These are phyloP conservation scores for Metalampra italica DNA, from an alignment of 2,888 invertebrate species.

Conservation along the genomic window DNA sequence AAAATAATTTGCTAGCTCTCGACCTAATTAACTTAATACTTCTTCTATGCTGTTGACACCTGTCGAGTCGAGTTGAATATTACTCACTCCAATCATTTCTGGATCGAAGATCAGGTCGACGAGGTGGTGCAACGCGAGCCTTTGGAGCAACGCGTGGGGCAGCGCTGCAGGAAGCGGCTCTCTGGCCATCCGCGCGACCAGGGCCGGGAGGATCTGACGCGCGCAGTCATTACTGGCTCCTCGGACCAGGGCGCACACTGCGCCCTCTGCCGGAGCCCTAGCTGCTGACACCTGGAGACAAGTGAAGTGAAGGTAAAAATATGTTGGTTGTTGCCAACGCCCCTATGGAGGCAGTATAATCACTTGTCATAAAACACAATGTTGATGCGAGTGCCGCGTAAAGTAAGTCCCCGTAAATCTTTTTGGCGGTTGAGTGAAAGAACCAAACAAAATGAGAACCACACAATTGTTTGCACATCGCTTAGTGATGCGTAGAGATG, in stretches of 20 bases:
- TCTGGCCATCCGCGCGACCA: constrained; percentile 69
- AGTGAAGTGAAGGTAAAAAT: not conserved
- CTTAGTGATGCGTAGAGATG: too few species aligned
- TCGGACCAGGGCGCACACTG: constrained; percentile 66
- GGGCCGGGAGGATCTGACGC: constrained; percentile 51
- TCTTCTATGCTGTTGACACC: too few species aligned
- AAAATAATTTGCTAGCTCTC: too few species aligned
- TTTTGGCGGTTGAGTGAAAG: too few species aligned
- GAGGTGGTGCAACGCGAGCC: constrained; percentile 60
- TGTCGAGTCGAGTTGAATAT: too few species aligned
- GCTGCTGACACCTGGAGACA: constrained; percentile 55
- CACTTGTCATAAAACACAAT: not conserved
- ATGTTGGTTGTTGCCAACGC: not conserved
- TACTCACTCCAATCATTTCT: constrained; percentile 54
- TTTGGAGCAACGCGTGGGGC: constrained; percentile 63
- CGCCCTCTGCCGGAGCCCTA: constrained; percentile 66
- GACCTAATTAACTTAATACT: too few species aligned
- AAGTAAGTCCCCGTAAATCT: too few species aligned
- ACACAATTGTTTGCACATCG: too few species aligned
- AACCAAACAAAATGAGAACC: too few species aligned
- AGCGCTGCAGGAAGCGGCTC: constrained; percentile 72
- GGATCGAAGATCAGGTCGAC: constrained; percentile 66
- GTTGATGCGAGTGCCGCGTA: not conserved
- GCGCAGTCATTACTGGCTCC: constrained; percentile 53
- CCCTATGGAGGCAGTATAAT: too few species aligned